These are phyloP conservation scores for Sclerodermus sp. DNA, from an alignment of 2,888 invertebrate species.

Conservation along the genomic window DNA sequence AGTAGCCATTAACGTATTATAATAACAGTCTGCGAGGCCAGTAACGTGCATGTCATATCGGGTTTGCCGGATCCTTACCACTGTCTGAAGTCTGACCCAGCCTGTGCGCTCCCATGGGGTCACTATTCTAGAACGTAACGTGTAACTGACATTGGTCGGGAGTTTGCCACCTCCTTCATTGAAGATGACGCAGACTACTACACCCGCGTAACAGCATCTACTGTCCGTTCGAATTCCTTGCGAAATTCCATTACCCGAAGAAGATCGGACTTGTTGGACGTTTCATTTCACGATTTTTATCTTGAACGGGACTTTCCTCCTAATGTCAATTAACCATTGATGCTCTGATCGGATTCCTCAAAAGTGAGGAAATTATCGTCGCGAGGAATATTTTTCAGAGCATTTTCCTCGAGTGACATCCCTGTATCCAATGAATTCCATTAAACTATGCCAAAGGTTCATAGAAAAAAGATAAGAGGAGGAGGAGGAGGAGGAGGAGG, in stretches of 20 bases:
- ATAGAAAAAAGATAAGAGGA: too few species aligned
- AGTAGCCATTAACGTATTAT: constrained; percentile 15
- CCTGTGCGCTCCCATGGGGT: constrained; percentile 46
- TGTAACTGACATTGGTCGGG: constrained; percentile 49
- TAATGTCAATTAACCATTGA: neutral
- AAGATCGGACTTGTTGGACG: neutral
- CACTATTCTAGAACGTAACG: constrained; percentile 46
- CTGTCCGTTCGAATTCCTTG: constrained; percentile 35
- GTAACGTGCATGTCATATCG: constrained; percentile 34
- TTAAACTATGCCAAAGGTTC: neutral
- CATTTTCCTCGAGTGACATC: too few species aligned
- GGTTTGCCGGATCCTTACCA: constrained; percentile 34
- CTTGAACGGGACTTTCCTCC: neutral
- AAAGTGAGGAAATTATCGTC: too few species aligned
- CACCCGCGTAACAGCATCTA: constrained; percentile 24
- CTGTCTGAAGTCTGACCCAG: constrained; percentile 28
- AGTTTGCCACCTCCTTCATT: constrained; percentile 44
- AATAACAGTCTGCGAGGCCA: constrained; percentile 13
- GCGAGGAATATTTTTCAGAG: too few species aligned
- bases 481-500: neutral
- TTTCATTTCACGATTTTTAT: neutral
- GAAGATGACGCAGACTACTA: constrained; percentile 46
- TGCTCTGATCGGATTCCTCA: too few species aligned
- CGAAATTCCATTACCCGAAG: constrained; percentile 2
- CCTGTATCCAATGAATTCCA: neutral